Conservation (phyloP, 2,888 invertebrate genomes). For the Sycophila texana region DNA sequence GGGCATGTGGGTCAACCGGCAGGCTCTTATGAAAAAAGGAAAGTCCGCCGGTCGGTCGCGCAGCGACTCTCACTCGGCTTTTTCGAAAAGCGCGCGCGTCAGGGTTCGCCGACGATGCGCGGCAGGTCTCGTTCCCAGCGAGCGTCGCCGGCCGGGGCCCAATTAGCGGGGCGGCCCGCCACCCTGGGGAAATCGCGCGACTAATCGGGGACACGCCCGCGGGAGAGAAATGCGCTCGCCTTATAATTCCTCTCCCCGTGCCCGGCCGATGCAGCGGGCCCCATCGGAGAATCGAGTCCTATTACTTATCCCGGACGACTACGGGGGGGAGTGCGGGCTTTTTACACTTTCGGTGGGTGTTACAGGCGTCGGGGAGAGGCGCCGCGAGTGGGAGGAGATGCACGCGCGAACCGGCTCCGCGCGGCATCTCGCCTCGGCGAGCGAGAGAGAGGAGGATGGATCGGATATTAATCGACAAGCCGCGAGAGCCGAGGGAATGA, state of each 20-base stretch:
- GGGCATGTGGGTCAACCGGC: slow-evolving; percentile 1
- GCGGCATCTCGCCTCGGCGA: neutral
- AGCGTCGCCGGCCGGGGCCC: neutral
- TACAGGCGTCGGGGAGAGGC: neutral
- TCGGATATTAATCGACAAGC: slow-evolving; percentile 28
- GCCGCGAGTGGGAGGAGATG: neutral
- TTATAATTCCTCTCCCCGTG: neutral
- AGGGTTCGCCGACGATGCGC: neutral
- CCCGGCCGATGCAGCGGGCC: too few species aligned
- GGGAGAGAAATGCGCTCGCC: neutral
- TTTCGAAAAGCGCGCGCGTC: neutral
- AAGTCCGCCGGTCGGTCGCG: slow-evolving; percentile 2
- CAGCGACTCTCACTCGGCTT: slow-evolving; percentile 8
- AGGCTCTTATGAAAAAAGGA: slow-evolving; percentile 6
- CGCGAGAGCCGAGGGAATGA: slow-evolving; percentile 9
- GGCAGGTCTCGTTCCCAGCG: slow-evolving; percentile 10
- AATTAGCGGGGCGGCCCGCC: slow-evolving; percentile 19
- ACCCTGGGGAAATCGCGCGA: slow-evolving; percentile 5
- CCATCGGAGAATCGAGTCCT: slow-evolving; percentile 7
- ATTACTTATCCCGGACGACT: slow-evolving; percentile 13
- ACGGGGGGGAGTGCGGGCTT: neutral
- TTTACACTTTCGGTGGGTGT: neutral
- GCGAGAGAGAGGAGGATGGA: slow-evolving; percentile 14
- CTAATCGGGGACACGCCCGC: slow-evolving; percentile 2
- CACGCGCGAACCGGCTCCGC: too few species aligned